phyloP scores from a whole-genome alignment of 2,113 vertebrate species.

The Lonchura striata region DNA sequence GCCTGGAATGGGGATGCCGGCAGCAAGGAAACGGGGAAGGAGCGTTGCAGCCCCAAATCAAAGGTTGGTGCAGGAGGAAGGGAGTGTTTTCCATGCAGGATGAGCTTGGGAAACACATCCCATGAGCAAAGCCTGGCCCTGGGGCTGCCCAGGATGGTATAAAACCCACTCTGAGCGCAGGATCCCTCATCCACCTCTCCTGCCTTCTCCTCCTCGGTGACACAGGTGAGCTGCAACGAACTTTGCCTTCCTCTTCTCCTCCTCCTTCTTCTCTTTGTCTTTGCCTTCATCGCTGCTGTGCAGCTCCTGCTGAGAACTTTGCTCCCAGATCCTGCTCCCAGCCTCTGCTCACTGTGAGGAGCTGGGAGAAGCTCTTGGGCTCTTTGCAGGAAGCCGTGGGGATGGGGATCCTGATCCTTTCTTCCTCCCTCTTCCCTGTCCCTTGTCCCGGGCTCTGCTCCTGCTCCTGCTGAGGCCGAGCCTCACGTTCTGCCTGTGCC shows the following conservation, averaged over 20 bases:
- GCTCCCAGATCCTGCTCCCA: too few species aligned
- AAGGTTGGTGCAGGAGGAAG: not conserved
- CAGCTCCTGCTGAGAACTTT: not conserved
- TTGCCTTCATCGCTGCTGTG: not conserved
- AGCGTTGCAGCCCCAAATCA: not conserved
- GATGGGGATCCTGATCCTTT: not conserved
- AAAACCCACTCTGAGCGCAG: not conserved
- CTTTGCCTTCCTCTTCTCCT: not conserved
- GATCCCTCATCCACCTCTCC: not conserved
- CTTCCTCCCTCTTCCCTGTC: not conserved
- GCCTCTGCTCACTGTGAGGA: not conserved
- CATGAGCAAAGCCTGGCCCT: not conserved
- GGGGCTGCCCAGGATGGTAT: not conserved
- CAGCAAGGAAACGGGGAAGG: not conserved
- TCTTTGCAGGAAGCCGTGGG: not conserved
- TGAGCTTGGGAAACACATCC: not conserved
- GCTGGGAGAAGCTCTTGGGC: not conserved
- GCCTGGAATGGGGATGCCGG: not conserved
- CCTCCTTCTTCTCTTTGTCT: not conserved
- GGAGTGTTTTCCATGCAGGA: not conserved
- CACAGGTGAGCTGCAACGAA: not conserved
- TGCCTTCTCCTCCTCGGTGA: not conserved
- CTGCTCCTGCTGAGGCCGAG: not conserved
- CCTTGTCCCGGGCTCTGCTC: not conserved
- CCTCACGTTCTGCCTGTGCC: not conserved